A percentile compares a stretch with the other conserved stretches of the same genome.
These are phyloP conservation scores for Epinephelus fuscoguttatus DNA, from an alignment of 2,113 vertebrate genomes.

Conservation along the genomic window DNA sequence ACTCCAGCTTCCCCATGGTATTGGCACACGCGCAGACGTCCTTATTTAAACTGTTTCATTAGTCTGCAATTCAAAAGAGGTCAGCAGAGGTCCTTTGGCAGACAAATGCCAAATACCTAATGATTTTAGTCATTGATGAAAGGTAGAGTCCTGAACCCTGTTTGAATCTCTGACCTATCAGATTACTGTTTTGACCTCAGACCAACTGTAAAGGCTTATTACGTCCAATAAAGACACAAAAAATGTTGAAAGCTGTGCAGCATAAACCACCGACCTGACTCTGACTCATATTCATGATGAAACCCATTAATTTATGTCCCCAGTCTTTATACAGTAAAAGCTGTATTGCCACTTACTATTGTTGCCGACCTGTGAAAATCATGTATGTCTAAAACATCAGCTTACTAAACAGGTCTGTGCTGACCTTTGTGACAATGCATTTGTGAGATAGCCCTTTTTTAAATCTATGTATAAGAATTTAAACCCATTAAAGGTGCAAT, in stretches of 20 bases:
- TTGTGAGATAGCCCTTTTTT: not conserved
- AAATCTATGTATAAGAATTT: not conserved
- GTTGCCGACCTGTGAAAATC: not conserved
- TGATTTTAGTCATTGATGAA: not conserved
- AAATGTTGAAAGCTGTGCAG: not conserved
- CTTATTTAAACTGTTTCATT: not conserved
- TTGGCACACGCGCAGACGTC: not conserved
- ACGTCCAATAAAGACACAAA: not conserved
- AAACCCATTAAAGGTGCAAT: not conserved
- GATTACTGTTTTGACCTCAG: not conserved
- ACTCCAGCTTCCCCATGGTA: not conserved
- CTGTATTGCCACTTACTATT: not conserved
- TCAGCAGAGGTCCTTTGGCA: constrained; percentile 1
- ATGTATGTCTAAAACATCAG: not conserved
- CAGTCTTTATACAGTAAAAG: not conserved
- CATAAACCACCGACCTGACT: not conserved
- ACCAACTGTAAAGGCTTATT: not conserved
- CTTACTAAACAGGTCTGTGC: not conserved
- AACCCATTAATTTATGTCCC: not conserved
- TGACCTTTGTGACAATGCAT: not conserved
- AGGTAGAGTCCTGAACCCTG: not conserved
- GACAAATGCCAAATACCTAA: not conserved
- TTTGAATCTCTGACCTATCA: not conserved
- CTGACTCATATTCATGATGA: not conserved
- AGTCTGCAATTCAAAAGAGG: not conserved